Evolutionary conservation across 92 coral and sea anemone genomes (phyloP), one percentile per base, ranked within the genome.

Genomic region (Bergia sp.): DNA sequence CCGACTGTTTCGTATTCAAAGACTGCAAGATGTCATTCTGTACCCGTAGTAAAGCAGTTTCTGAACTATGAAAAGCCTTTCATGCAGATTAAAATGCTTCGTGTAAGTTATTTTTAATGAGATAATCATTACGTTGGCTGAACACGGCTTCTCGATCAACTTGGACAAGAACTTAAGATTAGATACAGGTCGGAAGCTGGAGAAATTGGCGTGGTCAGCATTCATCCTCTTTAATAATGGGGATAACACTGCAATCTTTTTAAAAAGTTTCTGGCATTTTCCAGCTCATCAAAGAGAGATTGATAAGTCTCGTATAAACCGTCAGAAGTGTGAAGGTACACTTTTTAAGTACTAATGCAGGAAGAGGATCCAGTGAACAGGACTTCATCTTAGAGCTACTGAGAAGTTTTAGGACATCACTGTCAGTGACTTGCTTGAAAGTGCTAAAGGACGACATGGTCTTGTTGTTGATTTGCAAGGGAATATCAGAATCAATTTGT

Each of bases 141-240:
- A 58, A 45, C 77, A 85, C 2, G 76, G 85, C 39, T 77, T 87
- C 85, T 87, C 85, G 74, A 90, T 86, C 6, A 86, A 78, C 72
- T 92, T 92, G 13, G 92, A 89, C 37, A 89, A 75, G 83, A 49
- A 79, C 61, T 85, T 91, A 13, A 83, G 91, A 91, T 91, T 84
- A 15, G 91, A 91, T 5, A 91, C 89, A 1, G 86, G 86, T 1
- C 86, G 67, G 78, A 91, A 91, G 77, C 82, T 88, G 8, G 36
- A 37, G 72, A 91, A 91, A 53, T 5, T 80, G 39, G 76, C 86
- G 88, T 29, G 69, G 61, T 88, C 90, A 55, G 91, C 87, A 50
- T 18, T 88, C 3, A 76, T 7, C 76, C 82, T 89, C 88, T 91
- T 91, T 38, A 86, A 61, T 29, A 91, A 66, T 2, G 86, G 94